Conservation (phyloP, 2,888 invertebrate species). For the Sturmia bella region DNA sequence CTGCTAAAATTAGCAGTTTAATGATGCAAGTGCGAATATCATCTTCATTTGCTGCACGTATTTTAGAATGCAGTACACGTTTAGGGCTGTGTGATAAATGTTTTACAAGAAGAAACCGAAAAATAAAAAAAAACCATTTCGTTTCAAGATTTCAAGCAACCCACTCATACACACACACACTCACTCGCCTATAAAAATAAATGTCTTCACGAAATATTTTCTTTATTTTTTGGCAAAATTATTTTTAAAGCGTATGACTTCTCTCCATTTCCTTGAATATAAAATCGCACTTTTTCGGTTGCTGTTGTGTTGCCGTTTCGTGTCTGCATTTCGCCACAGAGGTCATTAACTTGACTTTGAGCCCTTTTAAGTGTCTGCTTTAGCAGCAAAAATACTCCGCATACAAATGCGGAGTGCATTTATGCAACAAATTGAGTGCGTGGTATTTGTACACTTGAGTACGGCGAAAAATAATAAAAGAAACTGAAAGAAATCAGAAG, state of each 20-base stretch:
- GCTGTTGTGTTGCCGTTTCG: conserved; percentile 35
- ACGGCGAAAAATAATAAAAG: neutral
- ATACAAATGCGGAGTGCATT: conserved; percentile 11
- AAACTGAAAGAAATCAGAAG: neutral
- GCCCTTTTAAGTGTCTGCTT: conserved; percentile 36
- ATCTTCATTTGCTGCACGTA: neutral
- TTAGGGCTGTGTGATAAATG: neutral
- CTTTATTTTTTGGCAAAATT: conserved; percentile 29
- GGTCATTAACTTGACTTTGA: conserved; percentile 69
- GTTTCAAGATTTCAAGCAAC: conserved; percentile 11
- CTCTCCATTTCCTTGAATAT: conserved; percentile 23
- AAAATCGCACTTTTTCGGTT: conserved; percentile 6
- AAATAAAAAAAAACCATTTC: neutral
- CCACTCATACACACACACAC: neutral
- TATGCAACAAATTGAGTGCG: conserved; percentile 36
- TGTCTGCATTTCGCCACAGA: conserved; percentile 48
- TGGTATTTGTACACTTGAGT: conserved; percentile 36
- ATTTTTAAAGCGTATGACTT: conserved; percentile 38
- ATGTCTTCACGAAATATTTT: conserved; percentile 15
- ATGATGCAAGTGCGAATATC: neutral
- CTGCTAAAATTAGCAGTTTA: conserved; percentile 39
- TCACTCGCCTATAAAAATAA: neutral
- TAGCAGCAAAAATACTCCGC: conserved; percentile 16
- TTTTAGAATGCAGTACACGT: conserved; percentile 8
- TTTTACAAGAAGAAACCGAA: neutral